Conservation (phyloP, 2,888 invertebrate genomes). For the Cerceris ruficornis region DNA sequence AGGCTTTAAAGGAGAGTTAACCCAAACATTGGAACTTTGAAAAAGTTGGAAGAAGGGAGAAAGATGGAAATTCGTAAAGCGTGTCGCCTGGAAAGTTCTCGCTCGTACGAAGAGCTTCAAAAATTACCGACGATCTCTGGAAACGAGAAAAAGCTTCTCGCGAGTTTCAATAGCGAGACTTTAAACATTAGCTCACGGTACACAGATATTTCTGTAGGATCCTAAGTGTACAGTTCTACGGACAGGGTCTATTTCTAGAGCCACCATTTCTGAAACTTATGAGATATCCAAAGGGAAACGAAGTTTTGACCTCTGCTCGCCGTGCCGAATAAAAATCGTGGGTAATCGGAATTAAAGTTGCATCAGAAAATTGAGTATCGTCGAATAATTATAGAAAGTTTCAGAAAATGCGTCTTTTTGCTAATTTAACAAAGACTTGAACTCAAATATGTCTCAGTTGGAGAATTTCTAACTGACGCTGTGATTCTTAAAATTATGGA, state of each 20-base stretch:
- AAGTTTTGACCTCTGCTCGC: background rate
- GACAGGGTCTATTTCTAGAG: constrained; percentile 60
- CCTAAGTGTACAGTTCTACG: constrained; percentile 41
- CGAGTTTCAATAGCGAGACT: constrained; percentile 31
- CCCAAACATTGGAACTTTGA: background rate
- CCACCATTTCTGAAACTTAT: constrained; percentile 21
- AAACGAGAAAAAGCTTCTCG: constrained; percentile 34
- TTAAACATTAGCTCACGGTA: constrained; percentile 42
- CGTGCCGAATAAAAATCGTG: background rate
- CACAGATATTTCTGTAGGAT: constrained; percentile 37
- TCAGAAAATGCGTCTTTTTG: too few relatives aligned
- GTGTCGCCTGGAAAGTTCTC: background rate
- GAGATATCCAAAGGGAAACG: constrained; percentile 8
- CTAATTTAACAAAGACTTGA: too few relatives aligned
- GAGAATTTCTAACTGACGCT: too few relatives aligned
- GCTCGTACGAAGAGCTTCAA: background rate
- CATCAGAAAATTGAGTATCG: too few relatives aligned
- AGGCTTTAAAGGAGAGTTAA: background rate
- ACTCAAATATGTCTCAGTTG: too few relatives aligned
- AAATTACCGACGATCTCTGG: background rate
- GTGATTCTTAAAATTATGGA: too few relatives aligned
- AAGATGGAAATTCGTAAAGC: background rate
- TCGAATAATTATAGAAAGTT: too few relatives aligned
- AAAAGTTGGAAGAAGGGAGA: background rate
- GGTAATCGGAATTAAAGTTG: too few relatives aligned